Evolutionary conservation across 1,140 invertebrate species (phyloP).

Genomic region (Globodera rostochiensis): DNA sequence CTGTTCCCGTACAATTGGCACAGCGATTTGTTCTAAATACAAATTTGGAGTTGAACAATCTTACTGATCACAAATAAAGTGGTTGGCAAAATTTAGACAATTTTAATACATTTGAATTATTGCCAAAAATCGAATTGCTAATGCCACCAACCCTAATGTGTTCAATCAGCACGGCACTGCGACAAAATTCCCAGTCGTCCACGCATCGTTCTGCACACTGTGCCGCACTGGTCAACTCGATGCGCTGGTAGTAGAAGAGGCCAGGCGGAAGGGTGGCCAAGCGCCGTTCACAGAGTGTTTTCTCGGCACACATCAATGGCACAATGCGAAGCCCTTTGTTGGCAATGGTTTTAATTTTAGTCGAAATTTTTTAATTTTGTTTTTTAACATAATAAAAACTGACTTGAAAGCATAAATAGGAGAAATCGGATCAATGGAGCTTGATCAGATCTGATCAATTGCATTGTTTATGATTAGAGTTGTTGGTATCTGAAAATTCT

Average conservation of each 20-base stretch:
- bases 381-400: too few species aligned
- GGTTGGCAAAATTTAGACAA: neutral
- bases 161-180: slow-evolving; percentile 19
- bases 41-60: neutral
- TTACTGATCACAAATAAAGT: neutral
- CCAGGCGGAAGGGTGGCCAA: slow-evolving; percentile 9
- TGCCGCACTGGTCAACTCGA: slow-evolving; percentile 13
- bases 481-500: too few species aligned
- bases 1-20: slow-evolving; percentile 13
- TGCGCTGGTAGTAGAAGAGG: slow-evolving; percentile 22
- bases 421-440: too few species aligned
- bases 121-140: neutral
- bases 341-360: neutral
- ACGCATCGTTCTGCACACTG: slow-evolving; percentile 18
- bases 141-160: neutral
- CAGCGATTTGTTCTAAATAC: slow-evolving; percentile 10
- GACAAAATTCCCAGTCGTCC: slow-evolving; percentile 30
- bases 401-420: too few species aligned
- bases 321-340: neutral
- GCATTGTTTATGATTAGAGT: too few species aligned
- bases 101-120: too few species aligned
- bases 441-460: too few species aligned
- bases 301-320: neutral
- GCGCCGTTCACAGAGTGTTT: slow-evolving; percentile 18
- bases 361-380: neutral